phyloP scores from a whole-genome alignment of 1,140 invertebrate genomes.

The Nymphalis io region DNA sequence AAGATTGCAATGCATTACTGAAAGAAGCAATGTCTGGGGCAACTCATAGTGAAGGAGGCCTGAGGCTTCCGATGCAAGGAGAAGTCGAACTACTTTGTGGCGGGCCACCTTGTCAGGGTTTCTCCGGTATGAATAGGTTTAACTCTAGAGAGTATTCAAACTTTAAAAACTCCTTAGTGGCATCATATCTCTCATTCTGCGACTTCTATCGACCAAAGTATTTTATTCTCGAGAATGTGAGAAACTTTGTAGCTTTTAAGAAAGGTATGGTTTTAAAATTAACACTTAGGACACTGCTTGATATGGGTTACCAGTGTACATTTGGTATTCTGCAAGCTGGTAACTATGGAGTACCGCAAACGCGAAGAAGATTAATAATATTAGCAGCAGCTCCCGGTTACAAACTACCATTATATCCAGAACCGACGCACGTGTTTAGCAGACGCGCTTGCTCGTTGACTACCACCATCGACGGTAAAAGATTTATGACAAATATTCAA shows the following conservation, averaged over 20 bases:
- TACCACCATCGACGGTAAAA: slow-evolving; percentile 89
- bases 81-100: slow-evolving; percentile 93
- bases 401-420: slow-evolving; percentile 89
- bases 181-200: slow-evolving; percentile 91
- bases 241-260: slow-evolving; percentile 92
- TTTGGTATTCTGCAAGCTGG: slow-evolving; percentile 94
- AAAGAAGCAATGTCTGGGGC: slow-evolving; percentile 83
- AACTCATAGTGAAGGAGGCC: slow-evolving; percentile 74
- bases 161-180: slow-evolving; percentile 95
- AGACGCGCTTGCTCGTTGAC: slow-evolving; percentile 86
- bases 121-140: slow-evolving; percentile 95
- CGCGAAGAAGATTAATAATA: slow-evolving; percentile 89
- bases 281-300: slow-evolving; percentile 87
- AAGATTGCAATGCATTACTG: slow-evolving; percentile 91
- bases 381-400: slow-evolving; percentile 92
- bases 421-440: slow-evolving; percentile 90
- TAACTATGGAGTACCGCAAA: slow-evolving; percentile 93
- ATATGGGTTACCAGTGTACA: slow-evolving; percentile 94
- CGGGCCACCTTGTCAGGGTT: slow-evolving; percentile 96
- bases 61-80: slow-evolving; percentile 87
- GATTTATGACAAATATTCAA: slow-evolving; percentile 68
- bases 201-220: slow-evolving; percentile 93
- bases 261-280: slow-evolving; percentile 91
- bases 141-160: slow-evolving; percentile 92
- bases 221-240: slow-evolving; percentile 93